A percentile compares a stretch with the other conserved stretches of the same genome.
Evolutionary conservation across 2,113 vertebrate species (phyloP).

Genomic region (Clarias macrocephalus): DNA sequence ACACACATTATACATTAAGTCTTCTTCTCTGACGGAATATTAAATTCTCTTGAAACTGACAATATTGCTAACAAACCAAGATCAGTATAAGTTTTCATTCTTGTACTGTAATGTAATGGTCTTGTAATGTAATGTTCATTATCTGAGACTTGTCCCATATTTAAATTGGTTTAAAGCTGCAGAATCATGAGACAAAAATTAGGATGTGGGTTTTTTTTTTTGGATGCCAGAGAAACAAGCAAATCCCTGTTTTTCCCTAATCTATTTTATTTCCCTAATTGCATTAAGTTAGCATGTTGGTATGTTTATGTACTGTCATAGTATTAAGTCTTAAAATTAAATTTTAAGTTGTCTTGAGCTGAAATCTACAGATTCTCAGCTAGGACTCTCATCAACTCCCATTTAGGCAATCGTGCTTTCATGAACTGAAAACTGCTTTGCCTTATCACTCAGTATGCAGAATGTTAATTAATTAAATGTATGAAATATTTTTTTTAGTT

Average conservation of each 20-base stretch:
- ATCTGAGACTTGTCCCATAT: slow-evolving; percentile 32
- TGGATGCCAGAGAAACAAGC: slow-evolving; percentile 60
- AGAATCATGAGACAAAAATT: slow-evolving; percentile 72
- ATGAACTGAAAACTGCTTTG: neutral
- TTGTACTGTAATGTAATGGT: slow-evolving; percentile 27
- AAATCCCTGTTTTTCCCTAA: slow-evolving; percentile 62
- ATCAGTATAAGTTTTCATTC: neutral
- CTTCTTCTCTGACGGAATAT: neutral
- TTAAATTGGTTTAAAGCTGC: slow-evolving; percentile 65
- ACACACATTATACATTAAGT: neutral
- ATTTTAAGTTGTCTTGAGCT: neutral
- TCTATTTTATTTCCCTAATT: slow-evolving; percentile 68
- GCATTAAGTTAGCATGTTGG: slow-evolving; percentile 59
- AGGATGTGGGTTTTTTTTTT: slow-evolving; percentile 66
- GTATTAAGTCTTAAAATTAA: neutral
- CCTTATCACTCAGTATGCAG: neutral
- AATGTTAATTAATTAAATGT: neutral
- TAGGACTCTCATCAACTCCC: neutral
- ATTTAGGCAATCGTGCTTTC: neutral
- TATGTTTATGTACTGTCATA: slow-evolving; percentile 30
- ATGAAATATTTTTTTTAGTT: no score
- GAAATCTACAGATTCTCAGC: neutral
- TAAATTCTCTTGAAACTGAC: neutral
- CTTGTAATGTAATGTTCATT: slow-evolving; percentile 9
- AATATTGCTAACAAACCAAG: neutral